A percentile compares a stretch with the other conserved stretches of the same genome.
These are phyloP conservation scores for Coenonympha glycerion DNA, from an alignment of 2,888 invertebrate species.

Conservation along the genomic window DNA sequence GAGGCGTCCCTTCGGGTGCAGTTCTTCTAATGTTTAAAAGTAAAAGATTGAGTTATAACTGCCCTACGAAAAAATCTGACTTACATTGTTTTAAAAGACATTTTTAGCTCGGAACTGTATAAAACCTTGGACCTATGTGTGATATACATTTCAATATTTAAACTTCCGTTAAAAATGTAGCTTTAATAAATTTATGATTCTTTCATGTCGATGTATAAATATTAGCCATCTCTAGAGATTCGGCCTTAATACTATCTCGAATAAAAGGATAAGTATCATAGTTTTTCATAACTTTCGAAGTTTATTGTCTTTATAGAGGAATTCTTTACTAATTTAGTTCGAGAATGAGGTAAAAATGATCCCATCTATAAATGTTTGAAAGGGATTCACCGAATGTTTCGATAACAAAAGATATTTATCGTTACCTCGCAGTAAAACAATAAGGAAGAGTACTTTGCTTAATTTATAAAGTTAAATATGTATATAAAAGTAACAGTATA, in stretches of 20 bases:
- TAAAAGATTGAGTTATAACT: conserved; percentile 26
- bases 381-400: background rate
- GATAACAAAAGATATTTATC: background rate
- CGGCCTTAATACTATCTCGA: background rate
- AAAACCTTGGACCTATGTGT: too few relatives aligned
- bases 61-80: conserved; percentile 20
- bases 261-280: background rate
- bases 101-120: too few relatives aligned
- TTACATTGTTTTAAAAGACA: background rate
- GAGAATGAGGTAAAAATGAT: too few relatives aligned
- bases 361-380: too few relatives aligned
- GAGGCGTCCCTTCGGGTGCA: conserved; percentile 31
- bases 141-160: too few relatives aligned
- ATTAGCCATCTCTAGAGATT: too few relatives aligned
- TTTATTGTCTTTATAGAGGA: too few relatives aligned
- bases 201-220: too few relatives aligned
- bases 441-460: background rate
- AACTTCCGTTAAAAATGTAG: too few relatives aligned
- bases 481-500: conserved; percentile 9
- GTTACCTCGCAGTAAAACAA: background rate
- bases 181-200: too few relatives aligned
- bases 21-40: conserved; percentile 32
- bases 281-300: too few relatives aligned
- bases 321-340: too few relatives aligned
- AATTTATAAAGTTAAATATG: conserved; percentile 8